Conservation (phyloP, 2,888 invertebrate genomes). For the Cetonia aurata region DNA sequence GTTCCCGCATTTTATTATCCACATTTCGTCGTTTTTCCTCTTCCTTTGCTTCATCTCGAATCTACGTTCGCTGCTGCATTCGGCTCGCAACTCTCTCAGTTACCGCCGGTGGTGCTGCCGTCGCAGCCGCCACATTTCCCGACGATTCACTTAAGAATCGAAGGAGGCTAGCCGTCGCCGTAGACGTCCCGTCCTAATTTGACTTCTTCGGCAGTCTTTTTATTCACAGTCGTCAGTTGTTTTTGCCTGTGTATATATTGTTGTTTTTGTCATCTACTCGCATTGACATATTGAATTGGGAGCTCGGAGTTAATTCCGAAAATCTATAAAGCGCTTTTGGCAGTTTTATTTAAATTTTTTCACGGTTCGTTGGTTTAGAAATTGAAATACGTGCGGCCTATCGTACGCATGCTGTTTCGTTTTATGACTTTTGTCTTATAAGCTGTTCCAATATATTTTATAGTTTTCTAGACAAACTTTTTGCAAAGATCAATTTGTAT, state of each 20-base stretch:
- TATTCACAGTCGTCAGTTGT: slow-evolving; percentile 43
- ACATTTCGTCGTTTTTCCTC: slow-evolving; percentile 33
- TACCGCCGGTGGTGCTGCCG: slow-evolving; percentile 9
- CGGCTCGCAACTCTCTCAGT: slow-evolving; percentile 7
- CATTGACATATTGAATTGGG: slow-evolving; percentile 43
- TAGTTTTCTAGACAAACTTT: too few species aligned
- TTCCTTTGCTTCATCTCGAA: slow-evolving; percentile 15
- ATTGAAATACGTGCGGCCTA: background rate
- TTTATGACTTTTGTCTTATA: too few species aligned
- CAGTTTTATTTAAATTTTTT: slow-evolving; percentile 20
- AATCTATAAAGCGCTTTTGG: slow-evolving; percentile 12
- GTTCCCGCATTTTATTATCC: slow-evolving; percentile 36
- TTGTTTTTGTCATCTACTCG: slow-evolving; percentile 33
- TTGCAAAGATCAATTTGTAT: too few species aligned
- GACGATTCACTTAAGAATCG: slow-evolving; percentile 50
- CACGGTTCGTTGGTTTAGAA: slow-evolving; percentile 9
- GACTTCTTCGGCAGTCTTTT: slow-evolving; percentile 50
- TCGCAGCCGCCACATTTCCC: slow-evolving; percentile 37
- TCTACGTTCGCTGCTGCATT: slow-evolving; percentile 2
- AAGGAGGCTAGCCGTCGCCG: slow-evolving; percentile 40
- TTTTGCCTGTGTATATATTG: slow-evolving; percentile 34
- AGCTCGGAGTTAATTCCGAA: slow-evolving; percentile 22
- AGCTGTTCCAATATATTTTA: too few species aligned
- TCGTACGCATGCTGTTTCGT: too few species aligned
- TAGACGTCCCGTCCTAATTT: slow-evolving; percentile 48